Base-by-base conservation (phyloP, 2,113 vertebrate species). In the Tricholaema leucomelas region DNA sequence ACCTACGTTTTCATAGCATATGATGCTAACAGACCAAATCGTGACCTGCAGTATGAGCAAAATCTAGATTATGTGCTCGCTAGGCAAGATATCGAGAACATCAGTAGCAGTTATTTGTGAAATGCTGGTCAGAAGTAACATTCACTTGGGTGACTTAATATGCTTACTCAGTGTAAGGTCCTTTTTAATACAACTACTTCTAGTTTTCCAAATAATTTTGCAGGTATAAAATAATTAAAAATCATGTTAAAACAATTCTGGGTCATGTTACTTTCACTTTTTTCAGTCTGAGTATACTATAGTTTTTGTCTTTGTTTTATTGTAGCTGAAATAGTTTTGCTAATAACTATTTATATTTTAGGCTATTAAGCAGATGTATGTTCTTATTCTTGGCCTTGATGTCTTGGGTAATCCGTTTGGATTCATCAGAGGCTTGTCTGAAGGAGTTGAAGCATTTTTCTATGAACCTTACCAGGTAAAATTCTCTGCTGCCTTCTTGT, bases 281-380 rank as follows among this genome's bases (percentile, higher is more conserved):
- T 52, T 40, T 33, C 10, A 16, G 42, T 59, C 27, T 70, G 11
- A 10, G 5, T 74, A 15, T 77, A 30, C n/a, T 69, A 10, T 2
- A 8, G 4, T 64, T 23, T 74, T 90, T 84, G 31, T 31, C 9
- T 63, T 60, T 61, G 12, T 21, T 77, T 77, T 67, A 72, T 3
- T 65, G 21, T 77, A 54, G 54, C 33, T 61, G 36, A 74, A 85
- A 38, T 80, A 73, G 28, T 71, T 81, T 65, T 16, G 36, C 16
- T 44, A 70, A 35, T 44, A 56, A 46, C 6, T n/a, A 1, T 76
- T 94, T 67, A 85, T 74, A 91, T 94, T 95, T 91, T 97, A 99
- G 99, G 99, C 99, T 78, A 99, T 99, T 96, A 99, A 98, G 88
- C 99, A 99, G 96, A 99, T 99, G 98, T 99, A 99, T 74, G 99